Evolutionary conservation across 2,113 vertebrate genomes (phyloP), one percentile per base, ranked within the genome.

Genomic region (Irena cyanogastra): DNA sequence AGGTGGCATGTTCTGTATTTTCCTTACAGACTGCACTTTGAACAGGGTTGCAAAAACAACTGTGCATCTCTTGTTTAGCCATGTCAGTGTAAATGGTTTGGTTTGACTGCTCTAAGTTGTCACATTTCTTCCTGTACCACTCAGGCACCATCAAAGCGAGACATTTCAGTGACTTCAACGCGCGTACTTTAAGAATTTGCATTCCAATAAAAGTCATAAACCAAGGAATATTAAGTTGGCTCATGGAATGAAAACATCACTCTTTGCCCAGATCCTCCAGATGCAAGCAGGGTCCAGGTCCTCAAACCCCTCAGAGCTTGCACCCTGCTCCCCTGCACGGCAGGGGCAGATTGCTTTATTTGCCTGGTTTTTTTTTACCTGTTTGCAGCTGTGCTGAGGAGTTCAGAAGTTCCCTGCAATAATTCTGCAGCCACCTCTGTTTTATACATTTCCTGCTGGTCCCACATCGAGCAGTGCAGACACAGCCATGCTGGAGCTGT

Each of bases 401-500:
- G 77, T 30, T 76, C 61, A 13, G 15, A 76, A 79, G 24, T 41
- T 69, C 69, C 66, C 71, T 69, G 70, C 52, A 80, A 65, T 37
- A 72, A 75, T 17, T 76, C 74, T 56, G 60, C 42, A 85, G 53
- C 45, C 82, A 68, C 16, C 78, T 68, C 87, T 3, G 3, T 77
- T 30, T 68, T 68, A 64, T 6, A 4, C 53, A 11, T 35, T 30
- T 87, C 79, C 92, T 90, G 66, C 74, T 37, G 78, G 56, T 41
- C 72, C 37, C 69, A 16, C 0, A 13, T 4, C 44, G 69, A 56
- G 83, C 87, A 50, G 56, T 1, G 81, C 77, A 70, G 83, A 39
- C 0, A 15, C 50, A n/a, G 35, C 45, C 4, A 0, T 0, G 28
- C 1, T 19, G 77, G 84, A 56, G 42, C 4, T 23, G 70, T 11